A percentile compares a stretch with the other conserved stretches of the same genome.
phyloP scores from a whole-genome alignment of 2,888 invertebrate genomes.

The Lepidocyrtoides sp. region DNA sequence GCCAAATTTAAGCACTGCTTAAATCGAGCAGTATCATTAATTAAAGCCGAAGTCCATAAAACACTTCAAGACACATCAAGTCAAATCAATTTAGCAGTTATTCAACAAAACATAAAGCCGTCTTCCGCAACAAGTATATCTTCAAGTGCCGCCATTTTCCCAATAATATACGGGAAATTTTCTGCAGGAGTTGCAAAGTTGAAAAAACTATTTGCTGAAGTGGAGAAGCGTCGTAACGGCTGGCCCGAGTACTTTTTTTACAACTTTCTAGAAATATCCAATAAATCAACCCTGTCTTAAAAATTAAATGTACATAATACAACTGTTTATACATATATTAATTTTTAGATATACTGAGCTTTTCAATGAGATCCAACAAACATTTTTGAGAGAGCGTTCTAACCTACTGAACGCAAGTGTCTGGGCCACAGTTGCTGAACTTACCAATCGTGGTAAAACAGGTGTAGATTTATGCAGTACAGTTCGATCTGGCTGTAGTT shows the following conservation, averaged over 20 bases:
- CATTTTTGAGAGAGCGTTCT: conserved; percentile 92
- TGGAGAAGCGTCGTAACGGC: conserved; percentile 92
- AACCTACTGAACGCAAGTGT: conserved; percentile 91
- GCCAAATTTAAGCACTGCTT: conserved; percentile 95
- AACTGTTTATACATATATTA: too few relatives aligned
- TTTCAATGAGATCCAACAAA: conserved; percentile 93
- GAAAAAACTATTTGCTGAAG: conserved; percentile 92
- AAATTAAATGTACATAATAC: too few relatives aligned
- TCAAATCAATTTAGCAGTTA: conserved; percentile 89
- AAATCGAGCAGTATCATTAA: conserved; percentile 92
- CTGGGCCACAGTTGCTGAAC: conserved; percentile 90
- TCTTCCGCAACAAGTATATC: conserved; percentile 89
- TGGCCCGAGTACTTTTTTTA: conserved; percentile 91
- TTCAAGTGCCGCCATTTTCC: conserved; percentile 88
- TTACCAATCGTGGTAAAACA: conserved; percentile 89
- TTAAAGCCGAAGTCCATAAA: conserved; percentile 93
- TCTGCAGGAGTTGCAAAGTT: conserved; percentile 96
- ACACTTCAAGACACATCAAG: conserved; percentile 93
- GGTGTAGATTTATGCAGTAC: conserved; percentile 93
- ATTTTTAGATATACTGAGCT: conserved; percentile 91
- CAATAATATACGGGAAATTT: conserved; percentile 97
- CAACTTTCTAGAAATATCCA: too few relatives aligned
- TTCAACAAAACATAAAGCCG: conserved; percentile 85
- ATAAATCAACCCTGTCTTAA: not conserved
- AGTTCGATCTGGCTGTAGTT: conserved; percentile 95